A percentile compares a stretch with the other conserved stretches of the same genome.
Evolutionary conservation across 2,888 invertebrate species (phyloP).

Genomic region (Ceramica pisi): DNA sequence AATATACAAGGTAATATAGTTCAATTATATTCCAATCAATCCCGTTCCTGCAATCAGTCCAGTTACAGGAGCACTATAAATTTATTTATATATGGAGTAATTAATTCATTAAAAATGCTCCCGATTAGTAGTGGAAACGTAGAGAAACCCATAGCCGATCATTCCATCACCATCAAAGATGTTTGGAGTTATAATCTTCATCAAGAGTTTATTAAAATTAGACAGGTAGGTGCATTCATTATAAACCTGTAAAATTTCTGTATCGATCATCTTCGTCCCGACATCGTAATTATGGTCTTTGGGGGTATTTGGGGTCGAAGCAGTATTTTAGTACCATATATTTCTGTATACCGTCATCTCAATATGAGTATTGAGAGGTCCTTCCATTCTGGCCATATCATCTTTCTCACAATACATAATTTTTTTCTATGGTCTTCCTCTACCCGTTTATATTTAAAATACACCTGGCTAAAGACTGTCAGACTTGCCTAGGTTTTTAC

Average conservation of each 20-base stretch:
- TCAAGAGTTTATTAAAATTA: slow-evolving; percentile 98
- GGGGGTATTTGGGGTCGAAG: not conserved
- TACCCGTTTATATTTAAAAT: not conserved
- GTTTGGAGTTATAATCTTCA: slow-evolving; percentile 99
- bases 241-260: not conserved
- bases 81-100: not conserved
- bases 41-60: not conserved
- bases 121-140: not conserved
- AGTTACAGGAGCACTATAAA: not conserved
- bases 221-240: slow-evolving; percentile 82
- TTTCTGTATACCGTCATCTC: not conserved
- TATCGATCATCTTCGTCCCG: not conserved
- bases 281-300: not conserved
- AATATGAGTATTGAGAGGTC: not conserved
- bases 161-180: slow-evolving; percentile 94
- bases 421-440: not conserved
- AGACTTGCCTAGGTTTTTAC: not conserved
- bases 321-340: not conserved
- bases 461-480: not conserved
- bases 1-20: not conserved
- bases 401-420: not conserved
- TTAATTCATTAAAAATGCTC: not conserved
- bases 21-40: not conserved
- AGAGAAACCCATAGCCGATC: not conserved
- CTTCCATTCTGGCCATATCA: not conserved